Percentiles rank a stretch among this genome's conserved stretches.
These are phyloP conservation scores for Rousettus madagascariensis DNA, from an alignment of 2,797 vertebrate genomes.

Conservation along the genomic window DNA sequence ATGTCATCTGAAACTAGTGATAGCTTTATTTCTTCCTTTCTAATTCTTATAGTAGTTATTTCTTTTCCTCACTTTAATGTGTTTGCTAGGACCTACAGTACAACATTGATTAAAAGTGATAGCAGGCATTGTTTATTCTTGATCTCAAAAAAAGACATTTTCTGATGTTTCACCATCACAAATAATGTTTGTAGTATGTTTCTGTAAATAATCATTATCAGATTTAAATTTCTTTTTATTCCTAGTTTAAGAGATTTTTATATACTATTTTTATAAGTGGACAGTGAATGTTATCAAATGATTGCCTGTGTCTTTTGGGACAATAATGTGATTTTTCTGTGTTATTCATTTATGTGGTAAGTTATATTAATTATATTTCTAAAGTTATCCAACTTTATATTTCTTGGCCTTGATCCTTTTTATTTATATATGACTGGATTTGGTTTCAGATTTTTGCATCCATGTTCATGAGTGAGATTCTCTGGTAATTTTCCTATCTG, in stretches of 20 bases:
- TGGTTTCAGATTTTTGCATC: not conserved
- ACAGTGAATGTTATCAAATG: not conserved
- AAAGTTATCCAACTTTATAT: not conserved
- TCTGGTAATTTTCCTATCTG: not conserved
- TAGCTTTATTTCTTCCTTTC: not conserved
- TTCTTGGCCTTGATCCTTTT: not conserved
- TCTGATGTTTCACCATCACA: not conserved
- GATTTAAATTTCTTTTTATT: not conserved
- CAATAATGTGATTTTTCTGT: not conserved
- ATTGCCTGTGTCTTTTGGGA: not conserved
- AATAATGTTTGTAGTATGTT: not conserved
- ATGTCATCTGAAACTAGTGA: not conserved
- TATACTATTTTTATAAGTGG: not conserved
- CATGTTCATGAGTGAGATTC: not conserved
- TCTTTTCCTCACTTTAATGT: not conserved
- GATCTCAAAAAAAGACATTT: not conserved
- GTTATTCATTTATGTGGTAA: not conserved
- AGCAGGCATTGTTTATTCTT: not conserved
- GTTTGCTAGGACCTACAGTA: not conserved
- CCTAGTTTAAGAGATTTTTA: not conserved
- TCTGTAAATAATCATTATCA: not conserved
- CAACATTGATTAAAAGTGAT: not conserved
- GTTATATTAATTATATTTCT: not conserved
- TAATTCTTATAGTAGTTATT: not conserved
- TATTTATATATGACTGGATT: not conserved